Percentiles rank a stretch among this genome's conserved stretches.
Evolutionary conservation across 2,113 vertebrate genomes (phyloP).

Genomic region (Epinephelus fuscoguttatus): DNA sequence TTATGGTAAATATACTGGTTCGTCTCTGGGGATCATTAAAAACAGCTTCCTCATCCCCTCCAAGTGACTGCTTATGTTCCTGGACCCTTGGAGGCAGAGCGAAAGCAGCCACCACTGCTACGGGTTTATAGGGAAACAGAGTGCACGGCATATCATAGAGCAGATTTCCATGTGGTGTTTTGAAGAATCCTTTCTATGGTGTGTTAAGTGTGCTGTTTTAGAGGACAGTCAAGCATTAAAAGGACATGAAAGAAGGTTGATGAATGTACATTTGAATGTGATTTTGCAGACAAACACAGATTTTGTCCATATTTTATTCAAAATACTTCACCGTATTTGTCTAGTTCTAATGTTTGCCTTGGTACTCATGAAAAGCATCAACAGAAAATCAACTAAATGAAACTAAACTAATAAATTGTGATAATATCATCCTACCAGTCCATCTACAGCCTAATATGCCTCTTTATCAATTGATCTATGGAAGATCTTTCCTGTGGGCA

Average conservation of each 20-base stretch:
- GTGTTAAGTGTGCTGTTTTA: not conserved
- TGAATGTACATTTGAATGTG: not conserved
- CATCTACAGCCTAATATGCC: slow-evolving; percentile 40
- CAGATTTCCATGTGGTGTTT: not conserved
- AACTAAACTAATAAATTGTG: not conserved
- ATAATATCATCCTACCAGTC: slow-evolving; percentile 3
- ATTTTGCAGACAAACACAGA: not conserved
- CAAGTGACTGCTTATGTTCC: slow-evolving; percentile 66
- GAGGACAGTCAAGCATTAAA: not conserved
- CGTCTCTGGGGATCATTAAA: slow-evolving; percentile 77
- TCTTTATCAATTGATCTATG: slow-evolving; percentile 35
- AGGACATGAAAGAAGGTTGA: not conserved
- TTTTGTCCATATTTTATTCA: not conserved
- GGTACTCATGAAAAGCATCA: not conserved
- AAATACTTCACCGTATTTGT: not conserved
- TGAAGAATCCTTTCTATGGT: not conserved
- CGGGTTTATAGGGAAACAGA: slow-evolving; percentile 21
- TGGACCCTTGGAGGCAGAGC: slow-evolving; percentile 56
- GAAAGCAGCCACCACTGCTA: slow-evolving; percentile 29
- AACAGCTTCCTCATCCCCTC: slow-evolving; percentile 69
- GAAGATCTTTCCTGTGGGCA: slow-evolving; percentile 18
- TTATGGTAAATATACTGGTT: slow-evolving; percentile 81
- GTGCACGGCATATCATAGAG: slow-evolving; percentile 6
- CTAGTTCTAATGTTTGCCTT: not conserved
- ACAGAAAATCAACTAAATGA: not conserved